Evolutionary conservation across 2,113 vertebrate genomes (phyloP), one percentile per base, ranked within the genome.

Genomic region (Alligator sinensis): DNA sequence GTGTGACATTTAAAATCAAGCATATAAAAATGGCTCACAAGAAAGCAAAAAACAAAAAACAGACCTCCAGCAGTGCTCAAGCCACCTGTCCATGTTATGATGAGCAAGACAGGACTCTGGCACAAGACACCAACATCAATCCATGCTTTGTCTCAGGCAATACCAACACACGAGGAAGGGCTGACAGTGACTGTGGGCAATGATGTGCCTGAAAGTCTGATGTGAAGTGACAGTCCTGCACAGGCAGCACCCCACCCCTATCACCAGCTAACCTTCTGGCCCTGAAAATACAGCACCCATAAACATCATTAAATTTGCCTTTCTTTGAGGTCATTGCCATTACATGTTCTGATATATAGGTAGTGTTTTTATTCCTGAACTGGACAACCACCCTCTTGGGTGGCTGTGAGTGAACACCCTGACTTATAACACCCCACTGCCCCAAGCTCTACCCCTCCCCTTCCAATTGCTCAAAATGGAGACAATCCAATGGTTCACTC

Each of bases 241-340:
- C 72, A 85, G 2, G 4, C 66, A 87, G 15, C 0, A 57, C 47
- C 59, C 28, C 47, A 47, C 70, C n/a, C 25, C 68, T 78, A n/a
- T 28, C 72, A 85, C 18, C 60, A 66, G 0, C 0, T 25, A 9
- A 80, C 18, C 11, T 62, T 60, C 84, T 59, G 3, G 0, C 11
- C 34, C 12, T 54, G 63, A 85, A 54, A 63, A 54, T 3, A 75
- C 47, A 47, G 47, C 47, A 47, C 47, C 38, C 47, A 47, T 47
- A 9, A 47, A 47, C 47, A 47, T 47, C 47, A 47, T 47, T 47
- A 47, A 47, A 47, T 47, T 47, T 47, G 47, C 47, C 47, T 47
- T 47, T 47, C 47, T 47, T 47, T 47, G 47, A 47, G 9, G 47
- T 47, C 47, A 47, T 47, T 47, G 47, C 9, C 47, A 7, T 47